A percentile compares a stretch with the other conserved stretches of the same genome.
Conservation (phyloP, 1,140 invertebrate species). For the Luehdorfia chinensis region DNA sequence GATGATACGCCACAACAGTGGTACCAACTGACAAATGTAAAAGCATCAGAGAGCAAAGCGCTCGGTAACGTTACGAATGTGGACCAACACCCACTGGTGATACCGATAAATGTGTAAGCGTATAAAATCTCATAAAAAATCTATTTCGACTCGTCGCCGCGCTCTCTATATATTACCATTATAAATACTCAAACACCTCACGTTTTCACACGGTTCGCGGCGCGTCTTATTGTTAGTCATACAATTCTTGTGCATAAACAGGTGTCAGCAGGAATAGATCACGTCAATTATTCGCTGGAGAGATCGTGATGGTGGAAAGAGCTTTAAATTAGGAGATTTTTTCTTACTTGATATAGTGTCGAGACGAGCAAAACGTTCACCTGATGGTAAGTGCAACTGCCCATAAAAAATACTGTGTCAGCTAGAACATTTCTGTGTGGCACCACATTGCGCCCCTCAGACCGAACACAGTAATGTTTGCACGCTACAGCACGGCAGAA, state of each 20-base stretch:
- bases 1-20: no score
- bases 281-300: conserved; percentile 11
- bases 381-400: no score
- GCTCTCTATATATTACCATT: conserved; percentile 25
- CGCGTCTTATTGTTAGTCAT: conserved; percentile 23
- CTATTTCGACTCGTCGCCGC: conserved; percentile 25
- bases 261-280: conserved; percentile 20
- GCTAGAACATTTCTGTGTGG: no score
- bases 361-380: no score
- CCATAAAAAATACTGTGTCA: no score
- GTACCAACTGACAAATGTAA: conserved; percentile 1
- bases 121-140: conserved; percentile 26
- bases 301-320: no score
- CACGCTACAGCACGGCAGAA: no score
- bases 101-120: conserved; percentile 20
- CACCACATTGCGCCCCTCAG: no score
- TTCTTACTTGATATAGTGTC: no score
- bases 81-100: conserved; percentile 20
- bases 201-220: conserved; percentile 25
- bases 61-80: conserved; percentile 17
- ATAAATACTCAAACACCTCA: conserved; percentile 26
- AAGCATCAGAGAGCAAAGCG: background rate
- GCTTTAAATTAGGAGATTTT: no score
- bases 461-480: no score
- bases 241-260: conserved; percentile 19